Evolutionary conservation across 2,888 invertebrate genomes (phyloP).

Genomic region (Nyleta sp.): DNA sequence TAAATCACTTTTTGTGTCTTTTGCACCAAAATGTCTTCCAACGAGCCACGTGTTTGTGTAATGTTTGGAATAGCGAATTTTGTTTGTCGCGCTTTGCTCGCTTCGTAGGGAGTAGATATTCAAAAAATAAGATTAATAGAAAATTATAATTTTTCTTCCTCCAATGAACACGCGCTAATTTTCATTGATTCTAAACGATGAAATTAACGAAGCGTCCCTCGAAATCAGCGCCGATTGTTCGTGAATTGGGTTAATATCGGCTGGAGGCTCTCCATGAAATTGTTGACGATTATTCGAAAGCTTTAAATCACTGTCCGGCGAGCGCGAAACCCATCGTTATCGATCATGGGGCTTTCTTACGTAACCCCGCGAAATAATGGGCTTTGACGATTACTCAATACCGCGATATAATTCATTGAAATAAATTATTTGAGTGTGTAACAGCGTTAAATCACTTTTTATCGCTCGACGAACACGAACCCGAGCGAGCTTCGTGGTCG

Average conservation of each 20-base stretch:
- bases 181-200: too few relatives aligned
- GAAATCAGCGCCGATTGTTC: constrained; percentile 12
- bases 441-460: neutral
- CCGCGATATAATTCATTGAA: neutral
- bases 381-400: constrained; percentile 17
- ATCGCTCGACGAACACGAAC: neutral
- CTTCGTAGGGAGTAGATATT: too few relatives aligned
- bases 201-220: too few relatives aligned
- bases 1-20: too few relatives aligned
- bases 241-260: constrained; percentile 7
- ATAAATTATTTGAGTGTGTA: constrained; percentile 13
- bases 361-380: constrained; percentile 20
- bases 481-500: too few relatives aligned
- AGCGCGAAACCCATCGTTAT: constrained; percentile 23
- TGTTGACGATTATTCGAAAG: constrained; percentile 11
- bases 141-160: too few relatives aligned
- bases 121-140: too few relatives aligned
- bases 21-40: too few relatives aligned
- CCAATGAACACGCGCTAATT: too few relatives aligned
- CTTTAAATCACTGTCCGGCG: constrained; percentile 7
- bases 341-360: constrained; percentile 27
- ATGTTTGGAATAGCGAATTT: too few relatives aligned
- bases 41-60: too few relatives aligned
- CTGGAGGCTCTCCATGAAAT: constrained; percentile 16
- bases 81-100: too few relatives aligned